Conservation (phyloP, 30 jellyfish, hydroid and myxozoan genomes). For the Hydractinia echinata region DNA sequence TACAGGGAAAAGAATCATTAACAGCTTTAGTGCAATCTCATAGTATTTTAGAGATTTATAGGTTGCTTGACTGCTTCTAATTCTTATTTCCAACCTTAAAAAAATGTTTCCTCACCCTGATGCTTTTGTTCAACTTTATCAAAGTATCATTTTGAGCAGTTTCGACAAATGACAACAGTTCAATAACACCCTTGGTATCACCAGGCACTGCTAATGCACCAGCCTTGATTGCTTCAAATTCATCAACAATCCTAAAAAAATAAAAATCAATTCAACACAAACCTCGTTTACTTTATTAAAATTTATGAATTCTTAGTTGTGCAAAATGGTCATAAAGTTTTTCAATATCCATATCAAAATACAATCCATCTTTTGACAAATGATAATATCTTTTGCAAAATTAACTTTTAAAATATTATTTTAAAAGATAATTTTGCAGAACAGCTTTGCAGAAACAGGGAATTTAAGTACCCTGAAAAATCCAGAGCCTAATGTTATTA, state of each 20-base stretch:
- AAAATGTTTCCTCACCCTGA: constrained; percentile 36
- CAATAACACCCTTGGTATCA: constrained; percentile 77
- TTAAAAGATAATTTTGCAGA: neutral
- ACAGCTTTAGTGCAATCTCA: neutral
- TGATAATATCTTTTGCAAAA: neutral
- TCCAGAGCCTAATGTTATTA: too few relatives aligned
- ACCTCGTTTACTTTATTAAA: too few relatives aligned
- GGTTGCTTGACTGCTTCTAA: neutral
- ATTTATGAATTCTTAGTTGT: too few relatives aligned
- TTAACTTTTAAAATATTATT: neutral
- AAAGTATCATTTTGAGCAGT: constrained; percentile 69
- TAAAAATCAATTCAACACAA: too few relatives aligned
- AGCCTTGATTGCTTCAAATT: constrained; percentile 58
- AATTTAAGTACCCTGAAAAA: too few relatives aligned
- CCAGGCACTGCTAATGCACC: constrained; percentile 62
- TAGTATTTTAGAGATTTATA: neutral
- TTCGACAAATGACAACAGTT: constrained; percentile 64
- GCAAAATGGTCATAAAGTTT: too few relatives aligned
- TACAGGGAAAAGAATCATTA: neutral
- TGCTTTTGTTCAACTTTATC: constrained; percentile 48
- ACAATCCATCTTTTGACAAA: neutral
- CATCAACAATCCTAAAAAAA: constrained; percentile 56
- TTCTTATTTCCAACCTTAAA: neutral
- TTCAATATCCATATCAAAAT: neutral
- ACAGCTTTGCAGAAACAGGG: too few relatives aligned